Base-by-base conservation (phyloP, 2,797 vertebrate species). In the Cetoscarus ocellatus region DNA sequence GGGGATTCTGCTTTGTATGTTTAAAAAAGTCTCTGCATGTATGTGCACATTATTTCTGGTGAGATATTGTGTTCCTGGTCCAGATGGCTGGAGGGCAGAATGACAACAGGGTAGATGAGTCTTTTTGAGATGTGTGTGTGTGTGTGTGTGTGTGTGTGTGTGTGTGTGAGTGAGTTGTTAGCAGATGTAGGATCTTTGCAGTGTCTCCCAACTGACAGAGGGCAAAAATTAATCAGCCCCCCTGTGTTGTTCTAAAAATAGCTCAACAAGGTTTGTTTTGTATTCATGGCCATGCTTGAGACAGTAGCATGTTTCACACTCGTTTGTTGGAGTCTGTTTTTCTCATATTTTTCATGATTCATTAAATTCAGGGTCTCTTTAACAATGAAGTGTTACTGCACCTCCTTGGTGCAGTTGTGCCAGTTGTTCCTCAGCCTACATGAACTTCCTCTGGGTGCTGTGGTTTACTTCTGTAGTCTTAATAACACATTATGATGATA, bases 181-280 rank as follows among this genome's bases (percentile, higher is more conserved):
- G 18, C 75, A 84, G 77, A 84, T 82, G 79, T 75, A 83, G 73
- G 15, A 40, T 71, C 70, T 56, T 59, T 61, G 56, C 61, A 45
- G 14, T 34, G 60, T 48, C 54, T 74, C 58, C 52, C 60, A 75
- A 79, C 75, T 84, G 67, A 81, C 42, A 71, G 70, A 80, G 59
- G 53, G 74, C 49, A 52, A 67, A 70, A 61, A 83, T 83, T 45
- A 85, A 82, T 89, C 79, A 79, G 57, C 56, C 71, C 61, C 34
- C 47, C 67, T 67, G 70, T 79, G 47, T 52, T 36, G 10, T 5
- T 80, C 78, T 78, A 85, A 85, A 87, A 89, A 89, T 87, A 90
- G 63, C 68, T 54, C 58, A 36, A 10, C 40, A 49, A 39, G 27
- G 19, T 61, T 72, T 73, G 38, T 53, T 75, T 77, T 62, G 40